phyloP scores from a whole-genome alignment of 2,888 invertebrate species.

The Elmis aenea region DNA sequence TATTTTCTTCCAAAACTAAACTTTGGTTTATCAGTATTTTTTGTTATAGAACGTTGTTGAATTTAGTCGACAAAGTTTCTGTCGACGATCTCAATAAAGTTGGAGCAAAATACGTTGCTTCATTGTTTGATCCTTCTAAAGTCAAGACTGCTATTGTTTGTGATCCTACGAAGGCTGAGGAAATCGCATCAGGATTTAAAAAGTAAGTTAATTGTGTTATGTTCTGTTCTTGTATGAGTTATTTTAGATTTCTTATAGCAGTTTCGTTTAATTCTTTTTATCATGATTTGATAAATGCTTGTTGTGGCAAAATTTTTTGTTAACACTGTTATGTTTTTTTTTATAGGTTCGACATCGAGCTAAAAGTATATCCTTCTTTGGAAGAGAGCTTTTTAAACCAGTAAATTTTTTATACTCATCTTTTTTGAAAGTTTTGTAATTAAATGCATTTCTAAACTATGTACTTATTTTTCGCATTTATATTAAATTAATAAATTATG shows the following conservation, averaged over 20 bases:
- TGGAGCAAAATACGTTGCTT: slow-evolving; percentile 65
- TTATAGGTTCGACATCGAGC: slow-evolving; percentile 55
- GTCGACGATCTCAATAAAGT: slow-evolving; percentile 59
- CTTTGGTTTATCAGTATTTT: no score
- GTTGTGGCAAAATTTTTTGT: no score
- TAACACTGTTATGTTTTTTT: slow-evolving; percentile 17
- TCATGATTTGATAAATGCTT: no score
- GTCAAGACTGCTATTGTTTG: slow-evolving; percentile 70
- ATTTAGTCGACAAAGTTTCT: slow-evolving; percentile 61
- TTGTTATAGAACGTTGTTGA: slow-evolving; percentile 60
- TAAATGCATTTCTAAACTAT: no score
- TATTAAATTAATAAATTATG: no score
- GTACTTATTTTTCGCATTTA: no score
- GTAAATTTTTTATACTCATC: slow-evolving; percentile 26
- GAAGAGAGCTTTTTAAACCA: slow-evolving; percentile 61
- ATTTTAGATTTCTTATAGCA: no score
- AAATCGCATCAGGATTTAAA: slow-evolving; percentile 61
- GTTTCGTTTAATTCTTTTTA: no score
- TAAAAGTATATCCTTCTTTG: slow-evolving; percentile 56
- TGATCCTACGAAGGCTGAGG: slow-evolving; percentile 68
- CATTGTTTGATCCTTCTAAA: slow-evolving; percentile 58
- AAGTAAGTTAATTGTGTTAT: slow-evolving; percentile 34
- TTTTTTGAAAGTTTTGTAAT: neutral
- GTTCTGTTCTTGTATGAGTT: no score
- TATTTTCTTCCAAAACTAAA: no score